Evolutionary conservation across 2,113 vertebrate genomes (phyloP).

Genomic region (Misgurnus mizolepis): DNA sequence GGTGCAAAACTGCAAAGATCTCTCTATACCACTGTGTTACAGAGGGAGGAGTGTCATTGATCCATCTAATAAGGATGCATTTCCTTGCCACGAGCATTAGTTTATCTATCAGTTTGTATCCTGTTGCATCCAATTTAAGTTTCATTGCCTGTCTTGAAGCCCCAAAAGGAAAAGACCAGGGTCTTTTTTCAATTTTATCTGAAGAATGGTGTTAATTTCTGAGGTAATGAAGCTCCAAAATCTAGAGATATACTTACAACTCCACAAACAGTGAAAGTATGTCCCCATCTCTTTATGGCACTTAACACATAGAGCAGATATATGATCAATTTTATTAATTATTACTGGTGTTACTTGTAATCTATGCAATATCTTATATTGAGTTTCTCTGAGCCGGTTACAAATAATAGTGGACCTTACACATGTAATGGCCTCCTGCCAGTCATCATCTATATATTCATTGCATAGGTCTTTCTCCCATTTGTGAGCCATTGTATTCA

Average conservation of each 20-base stretch:
- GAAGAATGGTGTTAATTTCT: background rate
- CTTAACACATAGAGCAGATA: background rate
- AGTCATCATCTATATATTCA: slow-evolving; percentile 2
- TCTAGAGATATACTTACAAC: background rate
- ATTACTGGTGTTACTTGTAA: background rate
- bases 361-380: background rate
- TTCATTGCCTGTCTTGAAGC: background rate
- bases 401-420: background rate
- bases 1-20: background rate
- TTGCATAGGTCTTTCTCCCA: background rate
- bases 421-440: background rate
- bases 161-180: background rate
- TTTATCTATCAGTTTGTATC: background rate
- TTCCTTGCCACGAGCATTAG: background rate
- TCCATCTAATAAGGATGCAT: background rate
- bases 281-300: background rate
- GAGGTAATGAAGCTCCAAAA: background rate
- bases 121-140: background rate
- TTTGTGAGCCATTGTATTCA: background rate
- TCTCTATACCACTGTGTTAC: slow-evolving; percentile 3
- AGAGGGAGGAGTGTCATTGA: background rate
- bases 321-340: background rate
- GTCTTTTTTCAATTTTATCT: background rate
- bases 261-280: background rate
- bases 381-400: background rate